A percentile compares a stretch with the other conserved stretches of the same genome.
Conservation (phyloP, 2,888 invertebrate species). For the Heteropelma amictum region DNA sequence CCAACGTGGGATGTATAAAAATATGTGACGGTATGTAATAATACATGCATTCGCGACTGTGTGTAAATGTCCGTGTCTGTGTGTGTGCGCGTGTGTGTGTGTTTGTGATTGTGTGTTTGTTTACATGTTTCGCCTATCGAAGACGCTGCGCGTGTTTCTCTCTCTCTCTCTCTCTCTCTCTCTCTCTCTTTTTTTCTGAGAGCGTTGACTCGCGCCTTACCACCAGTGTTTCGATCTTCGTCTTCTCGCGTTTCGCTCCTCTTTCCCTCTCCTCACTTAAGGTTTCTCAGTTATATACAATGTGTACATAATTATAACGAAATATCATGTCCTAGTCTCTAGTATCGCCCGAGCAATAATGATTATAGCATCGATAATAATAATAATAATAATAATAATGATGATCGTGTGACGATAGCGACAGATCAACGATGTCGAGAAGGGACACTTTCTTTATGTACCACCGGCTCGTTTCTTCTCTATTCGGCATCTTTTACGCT, state of each 20-base stretch:
- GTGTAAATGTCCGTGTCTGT: no score
- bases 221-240: neutral
- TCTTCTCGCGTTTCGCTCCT: constrained; percentile 2
- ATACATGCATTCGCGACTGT: no score
- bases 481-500: no score
- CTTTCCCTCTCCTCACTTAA: constrained; percentile 14
- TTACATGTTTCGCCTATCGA: no score
- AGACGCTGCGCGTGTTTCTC: no score
- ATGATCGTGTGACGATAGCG: constrained; percentile 28
- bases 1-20: constrained; percentile 73
- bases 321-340: constrained; percentile 14
- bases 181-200: constrained; percentile 47
- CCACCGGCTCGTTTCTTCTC: neutral
- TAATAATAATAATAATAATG: constrained; percentile 26
- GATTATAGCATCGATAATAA: constrained; percentile 19
- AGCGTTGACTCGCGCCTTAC: constrained; percentile 12
- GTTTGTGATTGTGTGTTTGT: no score
- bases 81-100: no score
- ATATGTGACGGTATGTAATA: constrained; percentile 75
- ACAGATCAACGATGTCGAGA: constrained; percentile 21
- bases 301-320: constrained; percentile 66
- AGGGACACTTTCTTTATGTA: neutral
- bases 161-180: constrained; percentile 33
- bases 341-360: constrained; percentile 33
- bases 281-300: constrained; percentile 69